Conservation (phyloP, 2,797 vertebrate genomes). For the Furcifer pardalis region DNA sequence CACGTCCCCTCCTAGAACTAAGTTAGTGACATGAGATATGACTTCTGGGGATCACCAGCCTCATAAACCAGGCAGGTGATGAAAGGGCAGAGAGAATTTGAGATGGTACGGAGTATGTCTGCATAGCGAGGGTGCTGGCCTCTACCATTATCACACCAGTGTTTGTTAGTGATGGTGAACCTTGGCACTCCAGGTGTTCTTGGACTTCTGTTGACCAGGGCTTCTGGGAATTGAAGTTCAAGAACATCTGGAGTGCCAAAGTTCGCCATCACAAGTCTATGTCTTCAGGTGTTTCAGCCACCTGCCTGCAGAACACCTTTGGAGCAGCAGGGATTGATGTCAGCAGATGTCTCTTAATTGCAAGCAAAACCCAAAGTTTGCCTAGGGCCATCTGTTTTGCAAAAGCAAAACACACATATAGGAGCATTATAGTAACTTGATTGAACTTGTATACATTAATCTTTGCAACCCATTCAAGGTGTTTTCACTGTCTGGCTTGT, state of each 20-base stretch:
- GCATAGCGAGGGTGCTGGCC: background rate
- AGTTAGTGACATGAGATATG: background rate
- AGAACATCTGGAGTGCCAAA: no score
- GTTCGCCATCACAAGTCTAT: no score
- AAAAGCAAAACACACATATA: background rate
- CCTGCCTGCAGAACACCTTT: background rate
- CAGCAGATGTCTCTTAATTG: background rate
- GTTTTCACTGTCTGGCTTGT: background rate
- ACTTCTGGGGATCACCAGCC: background rate
- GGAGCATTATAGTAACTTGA: conserved; percentile 10
- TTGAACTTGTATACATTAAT: background rate
- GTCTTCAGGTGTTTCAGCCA: background rate
- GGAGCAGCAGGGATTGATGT: background rate
- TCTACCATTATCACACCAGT: background rate
- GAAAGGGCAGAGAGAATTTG: background rate
- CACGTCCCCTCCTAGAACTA: background rate
- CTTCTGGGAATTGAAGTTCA: no score
- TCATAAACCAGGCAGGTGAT: background rate
- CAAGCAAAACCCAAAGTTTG: background rate
- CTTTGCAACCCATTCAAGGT: background rate
- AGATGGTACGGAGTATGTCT: background rate
- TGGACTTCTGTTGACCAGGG: no score
- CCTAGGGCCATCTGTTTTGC: background rate
- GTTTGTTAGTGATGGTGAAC: no score
- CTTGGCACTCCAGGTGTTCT: no score